Evolutionary conservation across 2,888 invertebrate genomes (phyloP), one percentile per base, ranked within the genome.

Genomic region (Orthonychiurus folsomi): DNA sequence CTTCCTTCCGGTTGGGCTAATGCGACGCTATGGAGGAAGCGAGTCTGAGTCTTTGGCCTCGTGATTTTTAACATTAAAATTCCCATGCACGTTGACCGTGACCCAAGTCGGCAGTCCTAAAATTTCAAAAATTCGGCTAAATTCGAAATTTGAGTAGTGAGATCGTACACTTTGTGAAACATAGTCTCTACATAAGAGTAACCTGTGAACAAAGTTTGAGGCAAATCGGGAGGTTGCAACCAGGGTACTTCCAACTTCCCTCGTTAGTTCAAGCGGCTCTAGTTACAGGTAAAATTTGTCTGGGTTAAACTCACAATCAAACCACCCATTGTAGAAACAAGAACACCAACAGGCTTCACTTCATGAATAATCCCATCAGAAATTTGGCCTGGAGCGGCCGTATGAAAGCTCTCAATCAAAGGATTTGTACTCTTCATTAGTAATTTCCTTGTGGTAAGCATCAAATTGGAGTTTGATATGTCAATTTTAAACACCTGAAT

Each of bases 401-500:
- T 63, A 1, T 60, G 50, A 3, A 60, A 48, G 5, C 47, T 50
- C 1, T 55, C 47, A 5, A 66, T 21, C 12, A 68, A 50, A 15
- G 60, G 63, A 15, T 59, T 58, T 2, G 64, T 56, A 53, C 58
- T 64, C 25, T 59, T 63, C 1, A 69, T 62, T 9, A 69, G 50
- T 9, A 62, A 61, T 50, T 68, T 70, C 23, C 64, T 66, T 1
- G 68, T 63, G 2, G 88, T 87, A 23, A 88, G 79, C 59, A 82
- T 76, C 1, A 85, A 76, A 2, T 78, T 78, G 25, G 79, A 79
- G 21, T 77, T 79, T 0, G 75, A 78, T 0, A 73, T 63, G 67
- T 82, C 81, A 2, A 82, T 74, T 0, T 76, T 75, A 37, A 86
- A 76, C 2, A 88, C 84, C 84, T 81, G 18, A 2, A 59, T 47